Conservation (phyloP, 1,140 invertebrate species). For the Doryteuthis pealeii region DNA sequence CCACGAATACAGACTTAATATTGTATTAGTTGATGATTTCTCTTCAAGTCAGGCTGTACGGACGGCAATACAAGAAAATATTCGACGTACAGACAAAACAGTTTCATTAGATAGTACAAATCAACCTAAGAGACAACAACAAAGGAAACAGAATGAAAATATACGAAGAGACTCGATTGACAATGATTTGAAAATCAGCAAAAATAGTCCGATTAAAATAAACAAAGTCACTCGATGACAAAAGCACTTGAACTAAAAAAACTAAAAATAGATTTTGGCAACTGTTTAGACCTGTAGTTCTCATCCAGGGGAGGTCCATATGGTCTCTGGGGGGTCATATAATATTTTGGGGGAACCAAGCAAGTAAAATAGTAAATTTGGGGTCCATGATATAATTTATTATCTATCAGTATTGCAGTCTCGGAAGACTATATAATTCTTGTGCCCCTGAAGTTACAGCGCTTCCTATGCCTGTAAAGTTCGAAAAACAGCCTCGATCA, state of each 20-base stretch:
- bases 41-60: background rate
- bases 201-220: background rate
- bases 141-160: background rate
- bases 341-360: too few species aligned
- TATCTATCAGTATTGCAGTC: too few species aligned
- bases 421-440: too few species aligned
- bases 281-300: too few species aligned
- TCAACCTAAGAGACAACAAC: background rate
- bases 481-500: too few species aligned
- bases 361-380: too few species aligned
- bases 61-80: conserved; percentile 8
- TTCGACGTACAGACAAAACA: background rate
- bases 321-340: too few species aligned
- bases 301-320: too few species aligned
- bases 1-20: background rate
- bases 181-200: background rate
- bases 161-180: background rate
- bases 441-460: too few species aligned
- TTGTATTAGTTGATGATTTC: conserved; percentile 9
- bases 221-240: background rate
- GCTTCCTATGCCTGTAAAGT: too few species aligned
- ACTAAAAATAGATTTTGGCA: background rate
- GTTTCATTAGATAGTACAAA: too few species aligned
- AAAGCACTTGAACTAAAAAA: background rate
- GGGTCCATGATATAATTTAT: too few species aligned